Evolutionary conservation across 2,113 vertebrate species (phyloP).

Genomic region (Oenanthe oenanthe): DNA sequence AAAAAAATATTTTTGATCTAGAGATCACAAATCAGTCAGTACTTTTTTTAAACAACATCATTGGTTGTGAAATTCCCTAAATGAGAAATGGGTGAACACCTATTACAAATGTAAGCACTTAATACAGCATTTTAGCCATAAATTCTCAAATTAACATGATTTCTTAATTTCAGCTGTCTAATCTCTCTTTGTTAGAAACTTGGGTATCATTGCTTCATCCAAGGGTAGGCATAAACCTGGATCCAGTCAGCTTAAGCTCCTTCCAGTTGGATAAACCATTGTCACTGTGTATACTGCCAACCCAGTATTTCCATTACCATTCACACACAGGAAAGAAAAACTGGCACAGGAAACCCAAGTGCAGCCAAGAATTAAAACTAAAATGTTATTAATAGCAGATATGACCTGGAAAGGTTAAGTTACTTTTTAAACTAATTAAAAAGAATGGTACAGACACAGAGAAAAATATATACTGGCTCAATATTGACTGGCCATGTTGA

Average conservation of each 20-base stretch:
- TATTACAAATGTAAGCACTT: background rate
- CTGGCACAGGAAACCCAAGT: background rate
- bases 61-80: background rate
- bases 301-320: background rate
- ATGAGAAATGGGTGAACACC: background rate
- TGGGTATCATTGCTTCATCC: background rate
- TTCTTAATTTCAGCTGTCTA: background rate
- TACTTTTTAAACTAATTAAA: constrained; percentile 11
- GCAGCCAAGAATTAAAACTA: background rate
- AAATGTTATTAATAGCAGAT: background rate
- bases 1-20: background rate
- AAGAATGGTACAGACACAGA: background rate
- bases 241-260: background rate
- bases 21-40: background rate
- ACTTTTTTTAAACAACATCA: background rate
- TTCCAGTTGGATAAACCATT: background rate
- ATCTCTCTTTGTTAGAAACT: background rate
- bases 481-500: background rate
- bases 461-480: background rate
- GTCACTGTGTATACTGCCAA: background rate
- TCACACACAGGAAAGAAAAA: background rate
- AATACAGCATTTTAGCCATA: background rate
- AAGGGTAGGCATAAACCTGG: background rate
- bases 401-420: background rate
- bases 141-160: background rate